phyloP scores from a whole-genome alignment of 1,140 invertebrate genomes.

The Eueides isabella region DNA sequence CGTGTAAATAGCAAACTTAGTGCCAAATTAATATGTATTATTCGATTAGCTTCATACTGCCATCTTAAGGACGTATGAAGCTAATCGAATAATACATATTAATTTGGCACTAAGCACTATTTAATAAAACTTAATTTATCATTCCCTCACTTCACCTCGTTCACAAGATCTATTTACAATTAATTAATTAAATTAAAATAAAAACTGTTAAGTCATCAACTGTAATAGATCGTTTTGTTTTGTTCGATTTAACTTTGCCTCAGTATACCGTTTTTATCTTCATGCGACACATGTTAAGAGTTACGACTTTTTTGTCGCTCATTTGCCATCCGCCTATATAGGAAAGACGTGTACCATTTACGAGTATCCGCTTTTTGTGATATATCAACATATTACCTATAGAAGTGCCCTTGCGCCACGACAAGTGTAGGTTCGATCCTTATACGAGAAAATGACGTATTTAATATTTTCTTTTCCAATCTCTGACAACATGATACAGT shows the following conservation, averaged over 20 bases:
- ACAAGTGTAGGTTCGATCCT: too few relatives aligned
- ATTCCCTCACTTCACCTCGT: constrained; percentile 36
- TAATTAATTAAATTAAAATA: constrained; percentile 42
- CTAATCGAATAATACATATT: constrained; percentile 4
- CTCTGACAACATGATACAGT: too few relatives aligned
- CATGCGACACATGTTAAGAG: constrained; percentile 50
- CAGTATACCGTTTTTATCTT: constrained; percentile 42
- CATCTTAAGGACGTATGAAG: too few relatives aligned
- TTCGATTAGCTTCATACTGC: background rate
- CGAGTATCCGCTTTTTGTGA: constrained; percentile 58
- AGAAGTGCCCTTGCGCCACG: too few relatives aligned
- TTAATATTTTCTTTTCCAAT: too few relatives aligned
- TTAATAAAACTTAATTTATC: too few relatives aligned
- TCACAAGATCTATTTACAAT: background rate
- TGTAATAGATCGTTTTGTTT: constrained; percentile 31
- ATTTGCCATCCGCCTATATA: constrained; percentile 43
- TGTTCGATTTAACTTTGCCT: constrained; percentile 28
- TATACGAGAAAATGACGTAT: too few relatives aligned
- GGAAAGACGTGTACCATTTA: constrained; percentile 48
- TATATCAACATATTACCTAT: constrained; percentile 44
- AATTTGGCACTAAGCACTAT: too few relatives aligned
- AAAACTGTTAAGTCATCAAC: constrained; percentile 23
- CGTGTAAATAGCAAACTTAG: background rate
- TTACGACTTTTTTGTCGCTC: constrained; percentile 56
- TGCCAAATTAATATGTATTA: background rate